A percentile compares a stretch with the other conserved stretches of the same genome.
Conservation (phyloP, 2,113 vertebrate species). For the Cyanoderma ruficeps region DNA sequence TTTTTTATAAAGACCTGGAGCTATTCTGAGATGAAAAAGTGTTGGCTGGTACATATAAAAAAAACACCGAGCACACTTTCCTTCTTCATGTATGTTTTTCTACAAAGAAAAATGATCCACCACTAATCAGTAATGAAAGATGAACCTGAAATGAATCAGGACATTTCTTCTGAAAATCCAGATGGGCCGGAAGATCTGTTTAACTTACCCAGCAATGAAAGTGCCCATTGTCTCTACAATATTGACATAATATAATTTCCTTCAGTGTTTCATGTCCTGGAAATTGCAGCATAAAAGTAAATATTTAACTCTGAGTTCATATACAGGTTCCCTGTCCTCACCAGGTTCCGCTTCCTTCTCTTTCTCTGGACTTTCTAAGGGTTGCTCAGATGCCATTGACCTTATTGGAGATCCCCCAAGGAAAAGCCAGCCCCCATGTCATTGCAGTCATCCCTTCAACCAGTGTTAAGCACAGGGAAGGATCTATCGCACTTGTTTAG, state of each 20-base stretch:
- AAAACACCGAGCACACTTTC: not conserved
- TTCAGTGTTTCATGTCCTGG: not conserved
- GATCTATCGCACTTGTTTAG: not conserved
- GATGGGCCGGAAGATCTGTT: slow-evolving; percentile 4
- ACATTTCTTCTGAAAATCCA: not conserved
- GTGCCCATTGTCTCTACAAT: slow-evolving; percentile 1
- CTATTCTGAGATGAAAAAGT: not conserved
- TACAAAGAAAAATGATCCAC: not conserved
- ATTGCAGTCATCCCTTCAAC: not conserved
- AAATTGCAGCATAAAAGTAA: not conserved
- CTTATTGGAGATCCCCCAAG: not conserved
- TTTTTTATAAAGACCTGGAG: not conserved
- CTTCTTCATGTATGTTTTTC: not conserved
- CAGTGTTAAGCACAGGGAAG: not conserved
- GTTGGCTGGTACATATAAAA: not conserved
- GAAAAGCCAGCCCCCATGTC: not conserved
- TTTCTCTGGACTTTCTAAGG: not conserved
- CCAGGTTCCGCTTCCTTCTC: not conserved
- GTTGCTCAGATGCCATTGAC: not conserved
- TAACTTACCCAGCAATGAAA: not conserved
- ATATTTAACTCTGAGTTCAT: not conserved
- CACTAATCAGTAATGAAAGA: not conserved
- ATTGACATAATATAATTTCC: slow-evolving; percentile 2
- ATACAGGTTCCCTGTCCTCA: not conserved
- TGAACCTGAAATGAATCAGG: not conserved